Evolutionary conservation across 2,797 vertebrate genomes (phyloP).

Genomic region (Poecile montanus): DNA sequence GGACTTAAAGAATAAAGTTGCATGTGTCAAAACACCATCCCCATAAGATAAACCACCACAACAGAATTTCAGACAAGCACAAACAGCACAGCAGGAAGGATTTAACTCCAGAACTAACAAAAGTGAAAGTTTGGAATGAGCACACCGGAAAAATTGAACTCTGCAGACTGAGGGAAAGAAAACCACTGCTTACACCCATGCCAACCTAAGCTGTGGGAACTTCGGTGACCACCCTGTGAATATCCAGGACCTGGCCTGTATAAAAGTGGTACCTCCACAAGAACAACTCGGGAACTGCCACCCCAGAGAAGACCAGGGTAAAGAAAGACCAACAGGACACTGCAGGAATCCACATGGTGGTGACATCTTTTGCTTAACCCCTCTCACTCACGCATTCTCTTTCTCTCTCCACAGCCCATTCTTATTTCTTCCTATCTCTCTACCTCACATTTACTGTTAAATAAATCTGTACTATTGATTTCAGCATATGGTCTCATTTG

Average conservation of each 20-base stretch:
- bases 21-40: not conserved
- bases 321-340: not conserved
- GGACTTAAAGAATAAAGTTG: not conserved
- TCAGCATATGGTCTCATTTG: not conserved
- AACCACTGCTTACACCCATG: not conserved
- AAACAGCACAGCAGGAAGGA: not conserved
- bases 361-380: not conserved
- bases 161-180: not conserved
- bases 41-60: not conserved
- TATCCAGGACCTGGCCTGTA: not conserved
- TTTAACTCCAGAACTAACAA: not conserved
- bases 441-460: not conserved
- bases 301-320: not conserved
- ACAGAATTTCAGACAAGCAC: not conserved
- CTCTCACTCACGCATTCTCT: too few species aligned
- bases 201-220: not conserved
- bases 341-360: too few species aligned
- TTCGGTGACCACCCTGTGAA: not conserved
- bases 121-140: not conserved
- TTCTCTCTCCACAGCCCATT: not conserved
- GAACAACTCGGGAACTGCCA: accelerated
- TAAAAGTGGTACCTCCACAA: not conserved
- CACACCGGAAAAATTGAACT: not conserved
- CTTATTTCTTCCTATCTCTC: too few species aligned
- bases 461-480: not conserved